Evolutionary conservation across 1,140 invertebrate genomes (phyloP).

Genomic region (Wiebesia pumilae): DNA sequence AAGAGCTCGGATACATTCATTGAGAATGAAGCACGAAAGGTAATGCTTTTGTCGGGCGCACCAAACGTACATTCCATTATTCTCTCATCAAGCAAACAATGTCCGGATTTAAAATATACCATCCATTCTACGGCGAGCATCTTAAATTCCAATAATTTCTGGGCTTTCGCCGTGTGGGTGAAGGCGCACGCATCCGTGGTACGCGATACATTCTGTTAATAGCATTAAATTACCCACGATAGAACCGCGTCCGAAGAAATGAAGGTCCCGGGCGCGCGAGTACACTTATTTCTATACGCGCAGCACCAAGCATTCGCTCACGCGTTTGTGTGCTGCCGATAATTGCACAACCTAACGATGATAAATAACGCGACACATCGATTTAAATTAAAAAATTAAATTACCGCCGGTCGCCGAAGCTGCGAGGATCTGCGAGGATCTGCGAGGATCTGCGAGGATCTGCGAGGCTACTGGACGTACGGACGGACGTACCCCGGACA

Average conservation of each 20-base stretch:
- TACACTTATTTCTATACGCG: background rate
- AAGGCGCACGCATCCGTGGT: background rate
- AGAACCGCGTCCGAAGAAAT: background rate
- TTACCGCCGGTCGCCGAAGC: background rate
- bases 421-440: background rate
- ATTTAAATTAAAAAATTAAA: conserved; percentile 20
- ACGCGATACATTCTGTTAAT: conserved; percentile 31
- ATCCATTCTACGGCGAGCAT: background rate
- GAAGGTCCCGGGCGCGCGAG: background rate
- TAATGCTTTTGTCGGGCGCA: background rate
- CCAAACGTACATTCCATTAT: background rate
- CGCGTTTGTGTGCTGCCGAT: background rate
- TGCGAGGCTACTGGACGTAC: background rate
- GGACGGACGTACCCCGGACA: background rate
- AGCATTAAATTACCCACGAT: conserved; percentile 25
- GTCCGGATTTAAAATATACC: background rate
- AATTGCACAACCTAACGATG: too few relatives aligned
- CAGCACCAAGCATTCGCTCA: background rate
- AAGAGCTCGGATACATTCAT: too few relatives aligned
- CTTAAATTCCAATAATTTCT: background rate
- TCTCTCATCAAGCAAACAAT: background rate
- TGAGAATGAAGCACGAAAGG: background rate
- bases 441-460: background rate
- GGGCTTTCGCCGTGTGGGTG: conserved; percentile 13
- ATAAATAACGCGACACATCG: conserved; percentile 10